Evolutionary conservation across 1,140 invertebrate genomes (phyloP).

Genomic region (Drosophila littoralis): DNA sequence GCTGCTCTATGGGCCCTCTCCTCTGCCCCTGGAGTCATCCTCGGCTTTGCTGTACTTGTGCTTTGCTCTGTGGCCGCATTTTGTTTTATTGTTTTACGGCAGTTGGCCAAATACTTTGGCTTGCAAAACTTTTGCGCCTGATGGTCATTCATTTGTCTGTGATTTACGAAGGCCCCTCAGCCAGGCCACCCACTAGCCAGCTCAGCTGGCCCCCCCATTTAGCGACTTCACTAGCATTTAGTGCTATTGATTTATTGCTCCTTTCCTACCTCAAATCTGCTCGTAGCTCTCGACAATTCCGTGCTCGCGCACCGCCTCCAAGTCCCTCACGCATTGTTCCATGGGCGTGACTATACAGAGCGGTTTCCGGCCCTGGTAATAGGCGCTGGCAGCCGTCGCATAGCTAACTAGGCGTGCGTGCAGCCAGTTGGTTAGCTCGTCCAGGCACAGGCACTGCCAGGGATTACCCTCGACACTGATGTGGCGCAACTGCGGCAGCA

Average conservation of each 20-base stretch:
- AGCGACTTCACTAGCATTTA: conserved; percentile 52
- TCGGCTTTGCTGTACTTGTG: conserved; percentile 8
- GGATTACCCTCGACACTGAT: conserved; percentile 77
- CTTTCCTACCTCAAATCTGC: conserved; percentile 45
- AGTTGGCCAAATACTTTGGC: conserved; percentile 79
- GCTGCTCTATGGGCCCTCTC: conserved; percentile 26
- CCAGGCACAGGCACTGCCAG: conserved; percentile 77
- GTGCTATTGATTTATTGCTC: conserved; percentile 73
- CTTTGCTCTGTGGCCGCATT: conserved; percentile 53
- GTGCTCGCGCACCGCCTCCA: conserved; percentile 49
- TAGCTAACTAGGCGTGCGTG: conserved; percentile 53
- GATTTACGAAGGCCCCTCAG: conserved; percentile 60
- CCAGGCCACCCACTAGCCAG: neutral
- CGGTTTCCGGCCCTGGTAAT: conserved; percentile 66
- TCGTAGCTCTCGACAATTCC: conserved; percentile 64
- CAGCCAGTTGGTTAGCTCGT: conserved; percentile 68
- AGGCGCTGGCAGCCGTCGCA: conserved; percentile 53
- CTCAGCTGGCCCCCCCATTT: conserved; percentile 13
- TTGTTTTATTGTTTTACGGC: conserved; percentile 80
- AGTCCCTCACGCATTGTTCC: conserved; percentile 58
- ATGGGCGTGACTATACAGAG: conserved; percentile 72
- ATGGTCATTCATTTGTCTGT: conserved; percentile 81
- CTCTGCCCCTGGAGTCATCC: neutral
- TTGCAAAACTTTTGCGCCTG: conserved; percentile 68
- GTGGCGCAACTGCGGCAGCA: conserved; percentile 47